Conservation (phyloP, 2,888 invertebrate species). For the Myopa testacea region DNA sequence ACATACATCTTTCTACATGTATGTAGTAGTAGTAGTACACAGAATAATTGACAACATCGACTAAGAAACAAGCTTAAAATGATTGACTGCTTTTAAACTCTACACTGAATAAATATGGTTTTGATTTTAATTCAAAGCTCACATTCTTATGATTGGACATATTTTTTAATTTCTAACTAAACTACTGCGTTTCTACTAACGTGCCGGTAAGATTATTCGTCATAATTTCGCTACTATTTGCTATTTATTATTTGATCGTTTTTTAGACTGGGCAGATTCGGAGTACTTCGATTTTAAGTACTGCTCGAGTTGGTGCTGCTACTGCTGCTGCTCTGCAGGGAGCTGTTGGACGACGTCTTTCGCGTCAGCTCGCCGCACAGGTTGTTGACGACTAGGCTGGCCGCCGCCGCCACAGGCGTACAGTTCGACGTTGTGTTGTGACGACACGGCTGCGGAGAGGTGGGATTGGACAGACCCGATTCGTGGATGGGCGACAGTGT, state of each 20-base stretch:
- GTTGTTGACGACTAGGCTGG: slow-evolving; percentile 54
- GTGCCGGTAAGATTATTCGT: neutral
- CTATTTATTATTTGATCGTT: neutral
- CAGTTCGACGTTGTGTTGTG: slow-evolving; percentile 61
- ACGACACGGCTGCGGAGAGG: slow-evolving; percentile 72
- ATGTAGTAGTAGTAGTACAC: neutral
- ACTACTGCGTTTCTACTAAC: neutral
- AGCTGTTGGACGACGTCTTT: slow-evolving; percentile 60
- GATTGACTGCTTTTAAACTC: too few species aligned
- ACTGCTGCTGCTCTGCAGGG: slow-evolving; percentile 62
- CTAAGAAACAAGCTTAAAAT: neutral
- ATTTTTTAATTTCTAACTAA: neutral
- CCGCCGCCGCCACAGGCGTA: slow-evolving; percentile 57
- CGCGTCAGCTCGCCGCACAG: slow-evolving; percentile 51
- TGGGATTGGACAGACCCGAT: slow-evolving; percentile 78
- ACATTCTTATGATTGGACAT: too few species aligned
- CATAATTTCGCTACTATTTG: neutral
- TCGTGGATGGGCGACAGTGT: slow-evolving; percentile 78
- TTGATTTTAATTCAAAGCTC: too few species aligned
- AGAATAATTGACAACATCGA: slow-evolving; percentile 4
- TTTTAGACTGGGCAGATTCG: neutral
- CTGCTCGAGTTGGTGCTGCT: slow-evolving; percentile 62
- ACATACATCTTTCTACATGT: neutral
- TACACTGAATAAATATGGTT: too few species aligned
- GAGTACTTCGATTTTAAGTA: slow-evolving; percentile 35